These are phyloP conservation scores for Hartigia nigra DNA, from an alignment of 2,888 invertebrate genomes.

Conservation along the genomic window DNA sequence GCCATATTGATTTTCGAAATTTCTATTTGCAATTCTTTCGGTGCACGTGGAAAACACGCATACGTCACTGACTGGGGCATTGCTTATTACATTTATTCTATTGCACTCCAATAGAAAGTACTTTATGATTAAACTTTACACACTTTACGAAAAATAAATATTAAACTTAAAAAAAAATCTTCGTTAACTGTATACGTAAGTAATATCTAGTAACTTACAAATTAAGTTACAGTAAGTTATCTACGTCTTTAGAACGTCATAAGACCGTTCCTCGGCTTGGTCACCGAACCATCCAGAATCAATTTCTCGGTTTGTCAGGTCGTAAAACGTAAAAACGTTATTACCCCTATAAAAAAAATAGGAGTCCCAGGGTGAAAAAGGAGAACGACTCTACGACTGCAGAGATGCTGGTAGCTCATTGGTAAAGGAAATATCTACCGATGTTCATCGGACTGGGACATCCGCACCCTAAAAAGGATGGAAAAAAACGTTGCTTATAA, in stretches of 20 bases:
- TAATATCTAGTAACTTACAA: neutral
- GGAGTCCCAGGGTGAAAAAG: neutral
- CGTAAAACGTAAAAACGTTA: slow-evolving; percentile 23
- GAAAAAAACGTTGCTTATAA: slow-evolving; percentile 17
- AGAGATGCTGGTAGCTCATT: neutral
- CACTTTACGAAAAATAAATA: neutral
- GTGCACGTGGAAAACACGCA: neutral
- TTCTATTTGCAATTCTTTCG: neutral
- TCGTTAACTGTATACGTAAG: neutral
- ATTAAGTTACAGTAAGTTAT: neutral
- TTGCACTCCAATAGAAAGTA: neutral
- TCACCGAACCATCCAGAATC: slow-evolving; percentile 11
- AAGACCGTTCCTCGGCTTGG: slow-evolving; percentile 2
- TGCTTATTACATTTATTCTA: neutral
- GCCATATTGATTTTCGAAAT: neutral
- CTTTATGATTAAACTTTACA: neutral
- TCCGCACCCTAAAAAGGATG: neutral
- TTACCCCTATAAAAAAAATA: slow-evolving; percentile 15
- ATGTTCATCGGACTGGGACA: neutral
- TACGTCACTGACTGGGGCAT: neutral
- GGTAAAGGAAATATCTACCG: neutral
- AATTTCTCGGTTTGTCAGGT: slow-evolving; percentile 22
- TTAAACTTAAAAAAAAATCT: neutral
- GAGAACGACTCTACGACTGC: neutral
- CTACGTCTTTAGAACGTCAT: neutral